Evolutionary conservation across 2,888 invertebrate species (phyloP).

Genomic region (Melitaea athalia): DNA sequence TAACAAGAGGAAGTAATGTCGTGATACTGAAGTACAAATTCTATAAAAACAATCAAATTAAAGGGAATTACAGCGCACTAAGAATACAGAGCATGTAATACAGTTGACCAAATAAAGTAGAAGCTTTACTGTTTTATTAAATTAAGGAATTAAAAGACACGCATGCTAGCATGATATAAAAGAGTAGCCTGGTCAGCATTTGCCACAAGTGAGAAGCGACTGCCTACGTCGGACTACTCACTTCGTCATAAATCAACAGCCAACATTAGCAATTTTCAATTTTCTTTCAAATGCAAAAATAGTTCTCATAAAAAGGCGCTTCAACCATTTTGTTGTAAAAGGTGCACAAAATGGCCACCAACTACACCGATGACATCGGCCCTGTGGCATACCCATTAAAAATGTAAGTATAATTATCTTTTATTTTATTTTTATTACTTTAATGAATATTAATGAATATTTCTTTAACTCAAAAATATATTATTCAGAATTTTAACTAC

Average conservation of each 20-base stretch:
- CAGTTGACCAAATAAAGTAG: conserved; percentile 74
- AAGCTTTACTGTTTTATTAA: conserved; percentile 80
- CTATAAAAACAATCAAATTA: conserved; percentile 46
- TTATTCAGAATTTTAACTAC: background rate
- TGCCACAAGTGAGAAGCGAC: conserved; percentile 81
- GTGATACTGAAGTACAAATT: conserved; percentile 21
- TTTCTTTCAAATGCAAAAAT: conserved; percentile 42
- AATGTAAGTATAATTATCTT: conserved; percentile 62
- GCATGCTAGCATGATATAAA: conserved; percentile 75
- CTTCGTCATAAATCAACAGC: conserved; percentile 64
- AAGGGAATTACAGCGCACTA: conserved; percentile 59
- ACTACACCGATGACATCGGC: conserved; percentile 66
- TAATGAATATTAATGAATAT: background rate
- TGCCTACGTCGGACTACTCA: conserved; percentile 78
- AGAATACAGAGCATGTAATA: conserved; percentile 64
- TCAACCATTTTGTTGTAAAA: conserved; percentile 51
- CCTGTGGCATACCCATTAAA: conserved; percentile 73
- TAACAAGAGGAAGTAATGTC: conserved; percentile 12
- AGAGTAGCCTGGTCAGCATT: conserved; percentile 41
- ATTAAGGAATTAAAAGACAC: conserved; percentile 81
- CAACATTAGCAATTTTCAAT: conserved; percentile 38
- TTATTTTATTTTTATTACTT: conserved; percentile 11
- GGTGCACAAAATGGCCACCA: conserved; percentile 70
- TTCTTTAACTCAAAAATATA: background rate
- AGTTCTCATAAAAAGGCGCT: conserved; percentile 26